phyloP scores from a whole-genome alignment of 2,797 vertebrate species.

The Ctenochaetus hawaiiensis region DNA sequence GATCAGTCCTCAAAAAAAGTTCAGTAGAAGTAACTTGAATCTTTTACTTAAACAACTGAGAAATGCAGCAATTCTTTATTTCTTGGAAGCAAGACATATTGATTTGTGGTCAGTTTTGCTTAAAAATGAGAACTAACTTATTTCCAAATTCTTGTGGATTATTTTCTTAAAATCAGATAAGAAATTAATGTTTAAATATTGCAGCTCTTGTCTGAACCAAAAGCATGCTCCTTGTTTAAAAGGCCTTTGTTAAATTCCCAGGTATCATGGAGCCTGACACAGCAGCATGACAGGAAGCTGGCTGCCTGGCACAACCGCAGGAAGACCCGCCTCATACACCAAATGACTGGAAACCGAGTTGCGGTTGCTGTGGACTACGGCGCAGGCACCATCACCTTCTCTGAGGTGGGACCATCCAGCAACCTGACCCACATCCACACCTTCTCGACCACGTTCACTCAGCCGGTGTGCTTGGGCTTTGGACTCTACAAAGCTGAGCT shows the following conservation, averaged over 20 bases:
- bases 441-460: conserved; percentile 77
- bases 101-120: neutral
- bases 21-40: neutral
- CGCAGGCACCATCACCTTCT: conserved; percentile 81
- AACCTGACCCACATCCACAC: conserved; percentile 79
- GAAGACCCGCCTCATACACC: conserved; percentile 78
- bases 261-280: conserved; percentile 85
- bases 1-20: neutral
- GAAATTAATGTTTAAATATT: neutral
- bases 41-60: neutral
- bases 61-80: too few relatives aligned
- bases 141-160: neutral
- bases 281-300: conserved; percentile 83
- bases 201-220: neutral
- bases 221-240: neutral
- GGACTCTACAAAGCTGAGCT: conserved; percentile 85
- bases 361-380: conserved; percentile 79
- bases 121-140: neutral
- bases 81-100: neutral
- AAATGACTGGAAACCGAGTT: conserved; percentile 76
- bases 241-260: conserved; percentile 28
- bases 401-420: conserved; percentile 74
- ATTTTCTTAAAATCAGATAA: neutral
- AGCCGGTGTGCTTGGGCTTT: conserved; percentile 83
- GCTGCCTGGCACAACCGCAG: conserved; percentile 85